Conservation (phyloP, 2,888 invertebrate species). For the Asteroscopus sphinx region DNA sequence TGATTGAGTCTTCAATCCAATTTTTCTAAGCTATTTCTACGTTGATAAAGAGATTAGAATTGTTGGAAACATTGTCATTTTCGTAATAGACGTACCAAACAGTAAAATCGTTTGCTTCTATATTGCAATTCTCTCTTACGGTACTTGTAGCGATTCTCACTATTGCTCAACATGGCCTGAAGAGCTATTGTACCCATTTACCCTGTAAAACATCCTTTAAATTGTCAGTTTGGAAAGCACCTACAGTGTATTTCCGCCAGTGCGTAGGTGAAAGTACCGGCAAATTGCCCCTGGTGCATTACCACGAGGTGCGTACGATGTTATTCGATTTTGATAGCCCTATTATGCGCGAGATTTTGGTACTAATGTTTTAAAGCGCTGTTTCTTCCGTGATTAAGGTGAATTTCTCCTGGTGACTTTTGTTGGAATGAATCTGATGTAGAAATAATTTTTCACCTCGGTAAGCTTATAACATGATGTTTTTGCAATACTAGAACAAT, state of each 20-base stretch:
- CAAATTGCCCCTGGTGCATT: constrained; percentile 63
- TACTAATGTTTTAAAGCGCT: constrained; percentile 34
- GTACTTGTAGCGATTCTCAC: constrained; percentile 11
- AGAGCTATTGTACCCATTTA: constrained; percentile 37
- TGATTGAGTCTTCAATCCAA: not conserved
- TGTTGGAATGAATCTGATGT: not conserved
- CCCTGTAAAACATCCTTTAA: constrained; percentile 49
- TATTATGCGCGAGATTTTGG: constrained; percentile 48
- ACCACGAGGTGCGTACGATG: constrained; percentile 51
- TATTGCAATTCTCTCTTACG: not conserved
- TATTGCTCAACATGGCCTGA: constrained; percentile 34
- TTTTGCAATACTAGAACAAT: not conserved
- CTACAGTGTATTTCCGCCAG: constrained; percentile 56
- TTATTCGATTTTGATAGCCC: constrained; percentile 62
- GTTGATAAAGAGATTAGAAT: not conserved
- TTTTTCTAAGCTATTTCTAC: not conserved
- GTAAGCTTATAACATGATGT: too few relatives aligned
- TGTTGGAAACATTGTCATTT: not conserved
- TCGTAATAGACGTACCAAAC: not conserved
- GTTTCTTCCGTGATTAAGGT: constrained; percentile 32
- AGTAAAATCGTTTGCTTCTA: not conserved
- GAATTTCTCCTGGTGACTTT: constrained; percentile 14
- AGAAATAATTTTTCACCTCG: not conserved
- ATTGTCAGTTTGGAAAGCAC: constrained; percentile 50
- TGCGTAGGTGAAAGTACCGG: constrained; percentile 71